A percentile compares a stretch with the other conserved stretches of the same genome.
These are phyloP conservation scores for Rhabdomys dilectus DNA, from an alignment of 2,113 vertebrate genomes.

Conservation along the genomic window DNA sequence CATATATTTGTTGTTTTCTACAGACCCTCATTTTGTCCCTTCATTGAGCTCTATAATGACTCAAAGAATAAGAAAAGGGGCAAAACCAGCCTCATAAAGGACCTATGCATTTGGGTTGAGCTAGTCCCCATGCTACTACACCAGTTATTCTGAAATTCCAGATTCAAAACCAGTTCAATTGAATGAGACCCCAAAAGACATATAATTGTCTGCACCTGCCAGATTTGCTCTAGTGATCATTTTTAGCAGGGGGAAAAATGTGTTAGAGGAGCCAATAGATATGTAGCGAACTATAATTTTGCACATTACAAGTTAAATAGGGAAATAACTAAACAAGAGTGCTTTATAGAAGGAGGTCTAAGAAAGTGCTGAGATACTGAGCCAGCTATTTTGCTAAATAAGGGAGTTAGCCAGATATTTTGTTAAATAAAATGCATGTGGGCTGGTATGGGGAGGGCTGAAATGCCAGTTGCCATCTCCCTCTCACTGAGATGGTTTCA, in stretches of 20 bases:
- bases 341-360: not conserved
- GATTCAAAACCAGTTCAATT: not conserved
- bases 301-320: not conserved
- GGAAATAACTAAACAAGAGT: not conserved
- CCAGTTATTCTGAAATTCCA: conserved; percentile 10
- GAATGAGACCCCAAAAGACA: not conserved
- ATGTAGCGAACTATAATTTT: not conserved
- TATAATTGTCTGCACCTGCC: not conserved
- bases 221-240: not conserved
- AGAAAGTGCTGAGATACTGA: not conserved
- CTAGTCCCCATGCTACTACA: not conserved
- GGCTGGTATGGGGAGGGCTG: not conserved
- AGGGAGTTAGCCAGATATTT: not conserved
- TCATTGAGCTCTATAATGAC: not conserved
- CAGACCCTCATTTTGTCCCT: not conserved
- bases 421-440: not conserved
- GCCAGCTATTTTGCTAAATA: not conserved
- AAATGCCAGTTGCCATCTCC: not conserved
- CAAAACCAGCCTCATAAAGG: not conserved
- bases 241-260: not conserved
- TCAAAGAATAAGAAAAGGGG: not conserved
- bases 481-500: not conserved
- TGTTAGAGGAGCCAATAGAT: not conserved
- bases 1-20: not conserved
- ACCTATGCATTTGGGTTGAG: not conserved